Percentiles rank a stretch among this genome's conserved stretches.
Conservation (phyloP, 2,888 invertebrate species). For the Orthosia incerta region DNA sequence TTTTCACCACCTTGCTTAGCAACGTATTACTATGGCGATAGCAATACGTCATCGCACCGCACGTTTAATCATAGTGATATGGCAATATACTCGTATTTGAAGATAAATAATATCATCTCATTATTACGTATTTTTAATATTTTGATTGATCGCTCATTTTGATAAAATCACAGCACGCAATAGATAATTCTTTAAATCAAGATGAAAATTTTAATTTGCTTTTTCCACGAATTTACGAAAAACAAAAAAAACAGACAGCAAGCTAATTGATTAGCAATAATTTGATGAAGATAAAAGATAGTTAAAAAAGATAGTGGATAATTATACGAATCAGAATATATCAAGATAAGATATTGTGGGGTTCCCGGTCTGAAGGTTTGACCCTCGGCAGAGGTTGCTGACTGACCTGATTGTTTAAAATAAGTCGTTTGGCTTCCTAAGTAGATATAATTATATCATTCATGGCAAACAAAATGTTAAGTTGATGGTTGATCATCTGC, state of each 20-base stretch:
- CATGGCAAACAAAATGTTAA: neutral
- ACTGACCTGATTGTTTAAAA: neutral
- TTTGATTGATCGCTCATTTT: neutral
- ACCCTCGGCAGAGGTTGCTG: neutral
- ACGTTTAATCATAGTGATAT: neutral
- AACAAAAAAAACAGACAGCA: neutral
- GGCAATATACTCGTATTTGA: neutral
- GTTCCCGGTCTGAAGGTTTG: slow-evolving; percentile 2
- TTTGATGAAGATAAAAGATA: slow-evolving; percentile 4
- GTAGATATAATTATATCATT: neutral
- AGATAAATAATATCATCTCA: slow-evolving; percentile 15
- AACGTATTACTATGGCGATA: too few species aligned
- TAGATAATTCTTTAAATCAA: slow-evolving; percentile 2
- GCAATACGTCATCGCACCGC: too few species aligned
- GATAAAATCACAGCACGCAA: slow-evolving; percentile 4
- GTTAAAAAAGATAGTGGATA: too few species aligned
- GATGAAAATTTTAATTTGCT: neutral
- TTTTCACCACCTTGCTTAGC: too few species aligned
- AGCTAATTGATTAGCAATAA: slow-evolving; percentile 6
- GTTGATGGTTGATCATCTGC: too few species aligned
- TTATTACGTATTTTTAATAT: neutral
- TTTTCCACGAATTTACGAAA: too few species aligned
- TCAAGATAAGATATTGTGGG: slow-evolving; percentile 1
- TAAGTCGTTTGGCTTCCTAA: neutral
- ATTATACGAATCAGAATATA: neutral